A percentile compares a stretch with the other conserved stretches of the same genome.
These are phyloP conservation scores for Eilema sororculum DNA, from an alignment of 2,888 invertebrate genomes.

Conservation along the genomic window DNA sequence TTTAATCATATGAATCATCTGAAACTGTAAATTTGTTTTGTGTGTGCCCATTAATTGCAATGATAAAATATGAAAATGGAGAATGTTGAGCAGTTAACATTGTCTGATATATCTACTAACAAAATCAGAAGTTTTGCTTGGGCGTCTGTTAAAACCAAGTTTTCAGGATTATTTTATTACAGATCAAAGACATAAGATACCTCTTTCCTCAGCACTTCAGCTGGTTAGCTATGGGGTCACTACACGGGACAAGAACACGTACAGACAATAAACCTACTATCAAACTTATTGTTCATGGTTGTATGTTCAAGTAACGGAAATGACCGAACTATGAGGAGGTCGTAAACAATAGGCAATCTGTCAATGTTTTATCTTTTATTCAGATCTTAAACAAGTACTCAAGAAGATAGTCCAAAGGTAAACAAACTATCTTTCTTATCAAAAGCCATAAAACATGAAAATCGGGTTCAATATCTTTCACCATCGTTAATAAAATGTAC, in stretches of 20 bases:
- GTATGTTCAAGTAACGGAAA: constrained; percentile 11
- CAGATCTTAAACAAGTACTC: constrained; percentile 8
- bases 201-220: background rate
- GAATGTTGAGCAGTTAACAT: background rate
- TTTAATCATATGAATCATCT: too few relatives aligned
- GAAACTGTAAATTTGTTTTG: too few relatives aligned
- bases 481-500: constrained; percentile 24
- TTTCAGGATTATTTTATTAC: too few relatives aligned
- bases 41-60: too few relatives aligned
- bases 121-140: background rate
- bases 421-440: constrained; percentile 9
- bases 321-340: constrained; percentile 9
- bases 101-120: too few relatives aligned
- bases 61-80: background rate
- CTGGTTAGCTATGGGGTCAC: background rate
- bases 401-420: constrained; percentile 14
- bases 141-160: background rate
- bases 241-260: background rate
- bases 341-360: constrained; percentile 16
- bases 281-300: background rate
- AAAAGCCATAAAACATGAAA: constrained; percentile 19
- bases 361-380: constrained; percentile 18
- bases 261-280: background rate
- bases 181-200: background rate
- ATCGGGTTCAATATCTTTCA: constrained; percentile 10